These are phyloP conservation scores for fruit fly (Drosophila melanogaster) DNA, from an alignment of 1,140 invertebrate genomes.

Conservation along the genomic window DNA sequence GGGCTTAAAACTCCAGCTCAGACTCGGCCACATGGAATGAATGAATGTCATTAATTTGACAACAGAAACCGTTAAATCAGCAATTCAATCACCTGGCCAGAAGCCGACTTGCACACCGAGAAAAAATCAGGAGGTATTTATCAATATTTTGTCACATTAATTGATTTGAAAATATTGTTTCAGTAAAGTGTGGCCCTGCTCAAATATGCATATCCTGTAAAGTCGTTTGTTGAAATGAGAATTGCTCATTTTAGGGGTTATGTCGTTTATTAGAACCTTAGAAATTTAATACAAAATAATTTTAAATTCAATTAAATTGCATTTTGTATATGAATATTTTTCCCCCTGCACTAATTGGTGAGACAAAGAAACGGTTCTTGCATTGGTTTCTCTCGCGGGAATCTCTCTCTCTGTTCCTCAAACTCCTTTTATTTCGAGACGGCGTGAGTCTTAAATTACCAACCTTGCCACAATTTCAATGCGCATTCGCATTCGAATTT, in stretches of 20 bases:
- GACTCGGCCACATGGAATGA: constrained; percentile 69
- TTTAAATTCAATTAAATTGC: neutral
- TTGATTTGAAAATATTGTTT: neutral
- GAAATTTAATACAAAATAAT: neutral
- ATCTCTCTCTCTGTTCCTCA: constrained; percentile 22
- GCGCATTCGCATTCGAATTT: constrained; percentile 83
- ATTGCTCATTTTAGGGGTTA: neutral
- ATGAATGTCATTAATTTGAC: constrained; percentile 84
- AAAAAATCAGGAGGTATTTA: neutral
- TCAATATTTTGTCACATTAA: neutral
- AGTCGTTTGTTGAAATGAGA: neutral
- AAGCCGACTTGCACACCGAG: constrained; percentile 30
- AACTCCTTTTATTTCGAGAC: constrained; percentile 25
- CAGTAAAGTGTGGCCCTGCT: neutral
- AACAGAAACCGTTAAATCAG: constrained; percentile 84
- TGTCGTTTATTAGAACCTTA: neutral
- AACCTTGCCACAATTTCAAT: constrained; percentile 83
- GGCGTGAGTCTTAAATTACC: constrained; percentile 83
- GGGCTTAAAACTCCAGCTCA: constrained; percentile 25
- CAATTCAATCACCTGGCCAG: constrained; percentile 71
- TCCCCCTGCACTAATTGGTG: constrained; percentile 25
- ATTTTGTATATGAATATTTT: neutral
- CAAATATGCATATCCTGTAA: too few species aligned
- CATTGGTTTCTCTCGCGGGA: constrained; percentile 5
- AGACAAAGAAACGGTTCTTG: constrained; percentile 61